Conservation (phyloP, 2,113 vertebrate species). For the Balaeniceps rex region DNA sequence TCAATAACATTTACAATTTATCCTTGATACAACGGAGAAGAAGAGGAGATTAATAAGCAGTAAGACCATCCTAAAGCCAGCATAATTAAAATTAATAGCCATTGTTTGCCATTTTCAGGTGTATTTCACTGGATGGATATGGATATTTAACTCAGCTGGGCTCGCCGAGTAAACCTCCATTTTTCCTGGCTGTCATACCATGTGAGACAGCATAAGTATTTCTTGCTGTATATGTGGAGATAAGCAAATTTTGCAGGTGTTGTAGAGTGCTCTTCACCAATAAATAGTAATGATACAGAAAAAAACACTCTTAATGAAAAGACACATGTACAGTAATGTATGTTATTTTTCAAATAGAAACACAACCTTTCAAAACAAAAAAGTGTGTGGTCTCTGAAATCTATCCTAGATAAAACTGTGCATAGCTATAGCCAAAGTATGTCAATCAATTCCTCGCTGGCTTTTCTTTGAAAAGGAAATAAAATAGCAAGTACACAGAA, state of each 20-base stretch:
- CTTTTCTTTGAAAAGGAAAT: neutral
- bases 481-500: neutral
- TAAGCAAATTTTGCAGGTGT: neutral
- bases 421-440: neutral
- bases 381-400: neutral
- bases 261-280: neutral
- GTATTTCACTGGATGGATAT: neutral
- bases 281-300: neutral
- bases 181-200: neutral
- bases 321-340: neutral
- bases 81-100: neutral
- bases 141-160: neutral
- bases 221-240: neutral
- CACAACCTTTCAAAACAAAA: neutral
- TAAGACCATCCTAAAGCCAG: neutral
- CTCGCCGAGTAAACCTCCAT: fast-evolving
- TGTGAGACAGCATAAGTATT: neutral
- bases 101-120: neutral
- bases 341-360: neutral
- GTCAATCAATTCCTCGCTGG: neutral
- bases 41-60: neutral
- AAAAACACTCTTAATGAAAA: neutral
- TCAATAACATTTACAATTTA: neutral
- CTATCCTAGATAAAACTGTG: neutral
- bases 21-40: neutral